These are phyloP conservation scores for Eupelmus urozonus DNA, from an alignment of 2,888 invertebrate genomes.

Conservation along the genomic window DNA sequence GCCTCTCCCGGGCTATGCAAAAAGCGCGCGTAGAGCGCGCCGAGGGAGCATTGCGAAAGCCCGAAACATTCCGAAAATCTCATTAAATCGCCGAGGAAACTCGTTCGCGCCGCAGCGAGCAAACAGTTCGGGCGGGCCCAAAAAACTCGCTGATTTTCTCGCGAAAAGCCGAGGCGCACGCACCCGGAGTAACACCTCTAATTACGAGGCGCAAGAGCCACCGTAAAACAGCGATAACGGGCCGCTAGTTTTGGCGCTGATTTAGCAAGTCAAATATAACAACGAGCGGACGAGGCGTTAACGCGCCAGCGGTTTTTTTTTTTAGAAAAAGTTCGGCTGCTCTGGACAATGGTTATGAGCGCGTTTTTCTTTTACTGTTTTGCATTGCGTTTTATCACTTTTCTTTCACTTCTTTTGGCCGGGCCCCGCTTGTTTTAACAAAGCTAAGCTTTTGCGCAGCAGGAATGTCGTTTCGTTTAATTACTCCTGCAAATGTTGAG, in stretches of 20 bases:
- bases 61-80: constrained; percentile 40
- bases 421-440: no score
- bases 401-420: no score
- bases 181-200: constrained; percentile 28
- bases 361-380: no score
- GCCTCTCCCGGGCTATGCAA: background rate
- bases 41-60: constrained; percentile 31
- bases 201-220: constrained; percentile 14
- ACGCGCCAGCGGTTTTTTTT: background rate
- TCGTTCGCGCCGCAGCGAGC: constrained; percentile 12
- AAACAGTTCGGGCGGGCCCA: constrained; percentile 4
- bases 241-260: background rate
- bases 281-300: background rate
- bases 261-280: constrained; percentile 48
- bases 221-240: constrained; percentile 24
- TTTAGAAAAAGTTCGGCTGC: background rate
- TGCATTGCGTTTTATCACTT: no score
- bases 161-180: constrained; percentile 18
- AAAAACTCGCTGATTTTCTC: constrained; percentile 25
- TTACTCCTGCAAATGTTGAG: no score
- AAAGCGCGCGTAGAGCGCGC: background rate
- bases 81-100: constrained; percentile 39
- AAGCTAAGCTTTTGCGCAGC: no score
- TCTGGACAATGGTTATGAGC: background rate
- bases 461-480: no score